These are phyloP conservation scores for Drosophila crucigera DNA, from an alignment of 2,888 invertebrate species.

Conservation along the genomic window DNA sequence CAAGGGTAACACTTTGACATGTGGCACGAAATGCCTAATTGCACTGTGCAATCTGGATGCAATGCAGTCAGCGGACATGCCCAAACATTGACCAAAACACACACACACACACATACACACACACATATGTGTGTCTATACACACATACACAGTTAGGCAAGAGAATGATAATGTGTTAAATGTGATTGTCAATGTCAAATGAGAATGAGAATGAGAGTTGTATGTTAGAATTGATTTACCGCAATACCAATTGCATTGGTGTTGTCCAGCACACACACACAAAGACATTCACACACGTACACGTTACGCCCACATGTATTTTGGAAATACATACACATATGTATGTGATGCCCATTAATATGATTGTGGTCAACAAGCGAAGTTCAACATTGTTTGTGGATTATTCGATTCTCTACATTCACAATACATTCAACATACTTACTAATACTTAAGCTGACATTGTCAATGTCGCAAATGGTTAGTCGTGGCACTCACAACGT, in stretches of 20 bases:
- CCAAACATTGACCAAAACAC: conserved; percentile 1
- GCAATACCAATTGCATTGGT: conserved; percentile 45
- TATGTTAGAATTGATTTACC: conserved; percentile 50
- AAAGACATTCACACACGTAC: not conserved
- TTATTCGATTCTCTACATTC: conserved; percentile 27
- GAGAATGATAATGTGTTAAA: not conserved
- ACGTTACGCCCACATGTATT: not conserved
- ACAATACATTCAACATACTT: conserved; percentile 44
- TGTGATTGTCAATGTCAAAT: conserved; percentile 18
- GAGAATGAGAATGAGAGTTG: conserved; percentile 5
- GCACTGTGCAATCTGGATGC: conserved; percentile 48
- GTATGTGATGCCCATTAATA: conserved; percentile 57
- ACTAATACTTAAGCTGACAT: conserved; percentile 46
- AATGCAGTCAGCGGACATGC: conserved; percentile 10
- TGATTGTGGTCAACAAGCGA: conserved; percentile 41
- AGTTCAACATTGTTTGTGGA: conserved; percentile 31
- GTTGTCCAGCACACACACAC: conserved; percentile 9
- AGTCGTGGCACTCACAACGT: conserved; percentile 20
- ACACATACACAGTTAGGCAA: not conserved
- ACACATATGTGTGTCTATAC: not conserved
- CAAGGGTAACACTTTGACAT: conserved; percentile 26
- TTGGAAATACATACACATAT: conserved; percentile 15
- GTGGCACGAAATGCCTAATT: conserved; percentile 51
- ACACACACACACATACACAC: conserved; percentile 1
- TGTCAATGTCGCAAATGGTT: conserved; percentile 55